Evolutionary conservation across 2,113 vertebrate genomes (phyloP).

Genomic region (Nerophis ophidion): DNA sequence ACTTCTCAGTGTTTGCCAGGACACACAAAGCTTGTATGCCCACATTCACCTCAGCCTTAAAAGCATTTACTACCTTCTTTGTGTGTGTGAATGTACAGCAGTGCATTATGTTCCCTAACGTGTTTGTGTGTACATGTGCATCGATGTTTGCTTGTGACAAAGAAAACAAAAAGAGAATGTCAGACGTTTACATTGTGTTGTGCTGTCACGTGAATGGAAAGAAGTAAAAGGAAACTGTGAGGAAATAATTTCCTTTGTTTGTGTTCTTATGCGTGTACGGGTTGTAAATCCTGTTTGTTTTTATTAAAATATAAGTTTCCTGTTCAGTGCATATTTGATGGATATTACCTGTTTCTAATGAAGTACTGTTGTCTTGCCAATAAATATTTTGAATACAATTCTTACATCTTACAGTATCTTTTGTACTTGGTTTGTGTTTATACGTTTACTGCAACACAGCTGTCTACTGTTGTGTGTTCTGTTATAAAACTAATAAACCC

Average conservation of each 20-base stretch:
- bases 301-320: conserved; percentile 48
- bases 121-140: neutral
- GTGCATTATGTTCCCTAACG: conserved; percentile 4
- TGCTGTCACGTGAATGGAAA: conserved; percentile 8
- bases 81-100: conserved; percentile 26
- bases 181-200: conserved; percentile 5
- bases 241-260: conserved; percentile 28
- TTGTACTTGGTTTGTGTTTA: neutral
- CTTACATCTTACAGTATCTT: neutral
- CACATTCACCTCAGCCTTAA: conserved; percentile 29
- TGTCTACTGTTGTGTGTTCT: neutral
- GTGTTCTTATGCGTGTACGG: conserved; percentile 2
- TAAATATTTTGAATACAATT: neutral
- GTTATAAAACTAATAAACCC: neutral
- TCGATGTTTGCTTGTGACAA: conserved; percentile 2
- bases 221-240: conserved; percentile 6
- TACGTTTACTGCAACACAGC: neutral
- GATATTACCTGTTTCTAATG: neutral
- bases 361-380: neutral
- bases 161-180: conserved; percentile 22
- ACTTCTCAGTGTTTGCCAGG: conserved; percentile 25
- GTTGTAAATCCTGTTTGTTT: conserved; percentile 22
- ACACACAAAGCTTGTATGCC: conserved; percentile 26
- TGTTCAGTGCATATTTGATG: neutral
- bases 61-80: conserved; percentile 34